Percentiles rank a stretch among this genome's conserved stretches.
phyloP scores from a whole-genome alignment of 2,888 invertebrate species.

The Teinopalpus imperialis region DNA sequence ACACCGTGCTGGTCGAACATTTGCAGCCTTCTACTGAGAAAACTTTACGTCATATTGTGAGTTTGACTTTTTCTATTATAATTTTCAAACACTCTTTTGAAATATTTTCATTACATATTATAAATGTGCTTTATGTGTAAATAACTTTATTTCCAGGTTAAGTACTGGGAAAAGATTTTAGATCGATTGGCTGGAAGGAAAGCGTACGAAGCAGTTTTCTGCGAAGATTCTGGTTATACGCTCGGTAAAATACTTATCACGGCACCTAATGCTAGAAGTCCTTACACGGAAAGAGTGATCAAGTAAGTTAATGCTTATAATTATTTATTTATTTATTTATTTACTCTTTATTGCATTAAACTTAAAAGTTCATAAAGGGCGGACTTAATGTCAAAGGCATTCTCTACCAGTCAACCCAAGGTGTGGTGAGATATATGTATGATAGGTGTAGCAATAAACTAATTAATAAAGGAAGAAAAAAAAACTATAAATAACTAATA shows the following conservation, averaged over 20 bases:
- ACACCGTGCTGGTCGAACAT: conserved; percentile 66
- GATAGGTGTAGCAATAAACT: too few species aligned
- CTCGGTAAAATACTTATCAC: conserved; percentile 91
- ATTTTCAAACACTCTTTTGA: too few species aligned
- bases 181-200: conserved; percentile 91
- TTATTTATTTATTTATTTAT: background rate
- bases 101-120: background rate
- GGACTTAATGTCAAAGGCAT: too few species aligned
- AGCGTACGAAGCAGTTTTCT: conserved; percentile 92
- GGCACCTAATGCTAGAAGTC: conserved; percentile 88
- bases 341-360: too few species aligned
- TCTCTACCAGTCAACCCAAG: too few species aligned
- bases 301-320: conserved; percentile 58
- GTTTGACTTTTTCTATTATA: conserved; percentile 3
- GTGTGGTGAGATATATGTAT: too few species aligned
- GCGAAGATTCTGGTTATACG: conserved; percentile 83
- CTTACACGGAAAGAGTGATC: conserved; percentile 90
- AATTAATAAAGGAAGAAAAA: too few species aligned
- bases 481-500: too few species aligned
- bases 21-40: conserved; percentile 71
- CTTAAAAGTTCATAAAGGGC: too few species aligned
- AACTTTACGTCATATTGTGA: conserved; percentile 66
- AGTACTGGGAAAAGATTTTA: conserved; percentile 92
- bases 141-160: conserved; percentile 82
- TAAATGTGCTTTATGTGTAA: background rate